A percentile compares a stretch with the other conserved stretches of the same genome.
Conservation (phyloP, 2,888 invertebrate species). For the Gisinianus flammeolus region DNA sequence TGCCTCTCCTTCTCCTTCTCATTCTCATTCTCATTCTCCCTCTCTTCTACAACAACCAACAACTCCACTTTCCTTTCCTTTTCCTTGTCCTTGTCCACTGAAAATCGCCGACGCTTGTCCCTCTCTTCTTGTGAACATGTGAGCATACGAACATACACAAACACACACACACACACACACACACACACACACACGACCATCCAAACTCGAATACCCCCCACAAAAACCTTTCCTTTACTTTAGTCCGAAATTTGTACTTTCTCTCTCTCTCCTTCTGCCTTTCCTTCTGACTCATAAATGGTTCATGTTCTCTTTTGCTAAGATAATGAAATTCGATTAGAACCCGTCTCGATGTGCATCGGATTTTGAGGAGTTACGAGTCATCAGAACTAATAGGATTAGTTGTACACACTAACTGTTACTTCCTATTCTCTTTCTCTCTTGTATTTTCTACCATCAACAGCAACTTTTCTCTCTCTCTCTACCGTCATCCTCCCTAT, state of each 20-base stretch:
- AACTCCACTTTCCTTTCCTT: slow-evolving; percentile 6
- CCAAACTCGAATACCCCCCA: too few species aligned
- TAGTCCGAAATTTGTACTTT: slow-evolving; percentile 19
- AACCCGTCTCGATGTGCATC: slow-evolving; percentile 57
- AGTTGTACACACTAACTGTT: slow-evolving; percentile 58
- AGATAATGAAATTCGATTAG: slow-evolving; percentile 59
- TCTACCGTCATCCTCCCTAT: not conserved
- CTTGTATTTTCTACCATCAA: slow-evolving; percentile 24
- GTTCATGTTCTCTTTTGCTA: slow-evolving; percentile 53
- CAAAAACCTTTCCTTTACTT: not conserved
- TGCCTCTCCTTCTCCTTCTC: slow-evolving; percentile 26
- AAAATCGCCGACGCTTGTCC: not conserved
- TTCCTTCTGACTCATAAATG: slow-evolving; percentile 54
- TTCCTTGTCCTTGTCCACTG: slow-evolving; percentile 7
- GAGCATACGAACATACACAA: not conserved
- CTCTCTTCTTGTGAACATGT: too few species aligned
- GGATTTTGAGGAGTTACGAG: slow-evolving; percentile 58
- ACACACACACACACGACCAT: not conserved
- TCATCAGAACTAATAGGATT: slow-evolving; percentile 58
- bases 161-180: not conserved
- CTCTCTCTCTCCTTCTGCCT: slow-evolving; percentile 16
- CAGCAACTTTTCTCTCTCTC: not conserved
- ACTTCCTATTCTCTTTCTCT: slow-evolving; percentile 34
- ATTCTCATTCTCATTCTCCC: not conserved
- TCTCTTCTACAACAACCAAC: not conserved